These are phyloP conservation scores for Artemia franciscana DNA, from an alignment of 1,140 invertebrate genomes.

Conservation along the genomic window DNA sequence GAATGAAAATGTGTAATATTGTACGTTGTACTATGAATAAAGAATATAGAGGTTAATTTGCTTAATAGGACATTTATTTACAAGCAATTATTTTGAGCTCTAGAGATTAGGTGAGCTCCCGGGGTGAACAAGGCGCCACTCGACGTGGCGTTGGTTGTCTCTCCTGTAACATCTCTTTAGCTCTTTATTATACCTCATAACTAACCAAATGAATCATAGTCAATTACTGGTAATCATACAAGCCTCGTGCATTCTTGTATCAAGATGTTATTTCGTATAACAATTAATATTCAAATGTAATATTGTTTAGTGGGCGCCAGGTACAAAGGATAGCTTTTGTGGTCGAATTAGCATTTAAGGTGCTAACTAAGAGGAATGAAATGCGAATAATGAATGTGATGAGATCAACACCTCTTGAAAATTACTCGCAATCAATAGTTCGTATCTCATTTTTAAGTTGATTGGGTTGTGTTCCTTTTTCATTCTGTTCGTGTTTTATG, in stretches of 20 bases:
- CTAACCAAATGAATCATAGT: no score
- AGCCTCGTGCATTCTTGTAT: background rate
- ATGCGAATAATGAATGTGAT: background rate
- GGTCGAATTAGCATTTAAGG: background rate
- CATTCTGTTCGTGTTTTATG: no score
- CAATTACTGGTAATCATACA: background rate
- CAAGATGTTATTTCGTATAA: background rate
- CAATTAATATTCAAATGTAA: background rate
- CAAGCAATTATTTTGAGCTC: no score
- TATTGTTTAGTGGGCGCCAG: background rate
- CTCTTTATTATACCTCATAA: no score
- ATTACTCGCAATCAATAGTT: background rate
- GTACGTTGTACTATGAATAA: no score
- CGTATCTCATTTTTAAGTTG: background rate
- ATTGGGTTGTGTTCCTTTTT: background rate
- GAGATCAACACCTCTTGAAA: background rate
- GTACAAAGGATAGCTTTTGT: background rate
- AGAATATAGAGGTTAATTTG: no score
- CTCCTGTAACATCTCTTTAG: no score
- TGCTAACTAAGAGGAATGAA: background rate
- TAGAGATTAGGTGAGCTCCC: no score
- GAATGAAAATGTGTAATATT: no score
- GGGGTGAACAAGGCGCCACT: no score
- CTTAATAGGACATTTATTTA: no score
- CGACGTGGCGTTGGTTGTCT: no score